Percentiles rank a stretch among this genome's conserved stretches.
These are phyloP conservation scores for Papilio polyxenes DNA, from an alignment of 1,140 invertebrate species.

Conservation along the genomic window DNA sequence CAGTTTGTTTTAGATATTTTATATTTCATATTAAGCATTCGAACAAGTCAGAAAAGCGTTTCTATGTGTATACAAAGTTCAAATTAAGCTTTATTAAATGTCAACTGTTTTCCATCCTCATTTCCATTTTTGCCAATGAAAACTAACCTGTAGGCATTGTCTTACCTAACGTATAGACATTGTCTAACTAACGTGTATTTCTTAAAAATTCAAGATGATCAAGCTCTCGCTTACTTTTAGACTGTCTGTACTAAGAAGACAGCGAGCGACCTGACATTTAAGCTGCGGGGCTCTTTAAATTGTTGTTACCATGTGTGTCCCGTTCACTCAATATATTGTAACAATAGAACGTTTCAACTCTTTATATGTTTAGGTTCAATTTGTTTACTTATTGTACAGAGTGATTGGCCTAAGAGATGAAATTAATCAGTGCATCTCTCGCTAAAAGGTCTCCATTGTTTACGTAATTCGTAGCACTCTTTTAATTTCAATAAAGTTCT, in stretches of 20 bases:
- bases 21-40: no score
- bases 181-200: not conserved
- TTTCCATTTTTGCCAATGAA: no score
- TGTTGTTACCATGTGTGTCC: not conserved
- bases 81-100: not conserved
- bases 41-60: no score
- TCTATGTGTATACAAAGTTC: no score
- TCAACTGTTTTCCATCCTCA: not conserved
- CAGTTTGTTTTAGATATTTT: no score
- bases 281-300: not conserved
- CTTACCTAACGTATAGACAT: not conserved
- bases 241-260: not conserved
- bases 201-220: constrained; percentile 7
- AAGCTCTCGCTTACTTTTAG: not conserved
- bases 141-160: not conserved
- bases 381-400: constrained; percentile 6
- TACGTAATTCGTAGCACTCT: constrained; percentile 21
- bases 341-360: constrained; percentile 15
- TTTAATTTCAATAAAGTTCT: constrained; percentile 15
- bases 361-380: not conserved
- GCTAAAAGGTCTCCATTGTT: constrained; percentile 8
- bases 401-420: not conserved
- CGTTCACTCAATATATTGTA: not conserved
- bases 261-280: constrained; percentile 10
- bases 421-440: not conserved